Percentiles rank a stretch among this genome's conserved stretches.
Evolutionary conservation across 2,113 vertebrate species (phyloP).

Genomic region (Anhinga anhinga): DNA sequence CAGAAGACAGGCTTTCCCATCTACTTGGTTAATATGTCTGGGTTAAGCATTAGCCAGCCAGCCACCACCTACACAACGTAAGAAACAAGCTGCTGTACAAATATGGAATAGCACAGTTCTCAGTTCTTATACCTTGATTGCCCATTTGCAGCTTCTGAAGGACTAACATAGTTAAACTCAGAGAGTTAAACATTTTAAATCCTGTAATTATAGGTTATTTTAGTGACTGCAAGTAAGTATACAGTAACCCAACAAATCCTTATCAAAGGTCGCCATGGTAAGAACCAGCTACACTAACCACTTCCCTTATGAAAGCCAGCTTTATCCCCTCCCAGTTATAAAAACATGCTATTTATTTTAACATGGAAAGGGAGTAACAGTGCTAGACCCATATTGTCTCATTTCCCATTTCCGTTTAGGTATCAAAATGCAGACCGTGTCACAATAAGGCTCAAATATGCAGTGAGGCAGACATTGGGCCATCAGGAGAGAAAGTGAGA

Average conservation of each 20-base stretch:
- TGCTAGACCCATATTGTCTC: conserved; percentile 6
- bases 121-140: background rate
- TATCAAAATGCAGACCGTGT: conserved; percentile 1
- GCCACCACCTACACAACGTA: background rate
- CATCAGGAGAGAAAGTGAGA: background rate
- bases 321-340: conserved; percentile 43
- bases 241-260: background rate
- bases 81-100: background rate
- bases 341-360: conserved; percentile 49
- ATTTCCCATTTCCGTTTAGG: conserved; percentile 41
- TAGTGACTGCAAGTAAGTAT: background rate
- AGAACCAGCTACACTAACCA: background rate
- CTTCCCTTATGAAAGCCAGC: conserved; percentile 17
- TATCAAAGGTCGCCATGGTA: background rate
- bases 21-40: background rate
- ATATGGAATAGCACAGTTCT: background rate
- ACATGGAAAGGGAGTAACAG: conserved; percentile 48
- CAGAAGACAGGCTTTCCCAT: background rate
- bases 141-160: background rate
- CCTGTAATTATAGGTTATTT: background rate
- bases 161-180: background rate
- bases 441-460: conserved; percentile 1
- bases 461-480: background rate
- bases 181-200: background rate
- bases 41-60: background rate